Base-by-base conservation (phyloP, 2,797 vertebrate genomes). In the Mycteria americana region DNA sequence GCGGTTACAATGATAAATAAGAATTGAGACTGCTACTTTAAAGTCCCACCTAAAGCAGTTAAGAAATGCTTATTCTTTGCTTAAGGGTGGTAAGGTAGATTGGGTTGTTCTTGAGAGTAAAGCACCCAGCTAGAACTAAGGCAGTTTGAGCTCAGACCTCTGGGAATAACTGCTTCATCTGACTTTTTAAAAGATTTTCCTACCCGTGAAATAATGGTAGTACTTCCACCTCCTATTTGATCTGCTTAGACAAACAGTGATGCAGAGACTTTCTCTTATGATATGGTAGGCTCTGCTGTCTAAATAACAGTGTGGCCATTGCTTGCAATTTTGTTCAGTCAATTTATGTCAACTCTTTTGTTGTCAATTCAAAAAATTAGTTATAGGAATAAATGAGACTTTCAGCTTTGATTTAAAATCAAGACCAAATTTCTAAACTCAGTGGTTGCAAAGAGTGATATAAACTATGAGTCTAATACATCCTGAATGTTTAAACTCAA, bases 1-100 rank as follows among this genome's bases (percentile, higher is more conserved):
- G 46, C 9, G 1, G 1, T 17, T 22, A 21, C 4, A 4, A 4
- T 5, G 21, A 16, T 28, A 4, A 33, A 4, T 33, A 3, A 21
- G 69, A 22, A 10, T 1, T 15, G 48, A 39, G n/a, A 8, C 31
- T 9, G 27, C 12, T 17, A 0, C 7, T 27, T 8, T 15, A 1
- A 50, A 27, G 22, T 17, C 54, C n/a, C 6, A 4, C 21, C 12
- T 15, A 15, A 35, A 31, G 30, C 18, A 16, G n/a, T 12, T 22
- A 16, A 13, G 53, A 30, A 37, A 25, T 13, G 16, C 27, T 43
- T 15, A 3, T 41, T 67, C 22, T 43, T 27, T 43, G 23, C 35
- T 30, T 43, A 33, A 24, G 18, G 13, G 23, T 4, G 19, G 35
- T 35, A 11, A n/a, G 43, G 27, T 33, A 43, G 48, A 23, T 22